phyloP scores from a whole-genome alignment of 2,113 vertebrate genomes.

The Notechis scutatus region DNA sequence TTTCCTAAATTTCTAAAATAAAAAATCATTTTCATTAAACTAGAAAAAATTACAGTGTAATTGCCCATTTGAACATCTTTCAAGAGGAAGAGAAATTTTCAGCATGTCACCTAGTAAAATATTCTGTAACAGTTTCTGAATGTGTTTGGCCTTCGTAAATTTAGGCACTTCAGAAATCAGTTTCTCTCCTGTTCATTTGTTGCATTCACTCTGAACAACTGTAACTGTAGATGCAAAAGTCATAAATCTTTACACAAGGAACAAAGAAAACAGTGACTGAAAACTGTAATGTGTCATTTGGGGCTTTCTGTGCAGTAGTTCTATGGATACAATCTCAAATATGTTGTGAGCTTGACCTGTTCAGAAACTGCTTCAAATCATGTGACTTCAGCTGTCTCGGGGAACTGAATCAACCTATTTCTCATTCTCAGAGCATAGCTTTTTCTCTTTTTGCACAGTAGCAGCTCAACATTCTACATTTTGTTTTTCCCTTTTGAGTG shows the following conservation, averaged over 20 bases:
- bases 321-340: neutral
- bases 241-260: neutral
- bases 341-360: neutral
- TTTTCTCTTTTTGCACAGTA: neutral
- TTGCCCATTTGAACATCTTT: neutral
- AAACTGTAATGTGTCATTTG: neutral
- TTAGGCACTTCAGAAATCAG: neutral
- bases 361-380: neutral
- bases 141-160: neutral
- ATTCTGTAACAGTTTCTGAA: neutral
- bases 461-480: neutral
- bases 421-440: neutral
- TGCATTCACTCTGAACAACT: neutral
- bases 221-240: neutral
- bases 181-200: neutral
- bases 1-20: neutral
- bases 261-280: neutral
- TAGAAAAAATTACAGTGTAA: neutral
- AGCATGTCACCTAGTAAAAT: neutral
- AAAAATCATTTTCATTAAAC: neutral
- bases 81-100: neutral
- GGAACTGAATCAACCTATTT: neutral
- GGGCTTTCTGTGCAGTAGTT: neutral
- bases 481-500: neutral
- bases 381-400: neutral